Percentiles rank a stretch among this genome's conserved stretches.
Evolutionary conservation across 2,113 vertebrate genomes (phyloP).

Genomic region (Ptyas mucosa): DNA sequence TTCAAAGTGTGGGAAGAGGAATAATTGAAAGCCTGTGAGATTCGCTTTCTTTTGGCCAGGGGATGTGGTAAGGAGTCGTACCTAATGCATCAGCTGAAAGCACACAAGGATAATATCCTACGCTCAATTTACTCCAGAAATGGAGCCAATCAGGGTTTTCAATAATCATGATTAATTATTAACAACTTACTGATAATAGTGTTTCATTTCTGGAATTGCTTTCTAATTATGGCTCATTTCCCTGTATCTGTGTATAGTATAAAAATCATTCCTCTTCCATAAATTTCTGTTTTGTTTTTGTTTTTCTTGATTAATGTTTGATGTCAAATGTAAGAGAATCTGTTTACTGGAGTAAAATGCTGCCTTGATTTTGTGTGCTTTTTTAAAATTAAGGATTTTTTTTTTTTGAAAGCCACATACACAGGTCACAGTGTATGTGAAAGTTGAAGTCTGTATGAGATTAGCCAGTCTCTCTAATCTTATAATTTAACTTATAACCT

Average conservation of each 20-base stretch:
- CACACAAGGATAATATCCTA: slow-evolving; percentile 20
- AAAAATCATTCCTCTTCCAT: slow-evolving; percentile 44
- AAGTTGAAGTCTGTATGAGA: neutral
- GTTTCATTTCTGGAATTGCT: slow-evolving; percentile 31
- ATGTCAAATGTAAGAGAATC: slow-evolving; percentile 47
- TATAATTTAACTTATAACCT: neutral
- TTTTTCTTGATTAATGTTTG: slow-evolving; percentile 19
- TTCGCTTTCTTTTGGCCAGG: neutral
- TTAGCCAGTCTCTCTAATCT: neutral
- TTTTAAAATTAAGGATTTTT: slow-evolving; percentile 19
- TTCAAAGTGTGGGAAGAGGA: neutral
- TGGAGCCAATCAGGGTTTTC: slow-evolving; percentile 47
- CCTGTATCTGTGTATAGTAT: slow-evolving; percentile 32
- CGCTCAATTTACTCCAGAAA: slow-evolving; percentile 19
- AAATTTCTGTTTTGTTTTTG: slow-evolving; percentile 41
- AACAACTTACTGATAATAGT: slow-evolving; percentile 50
- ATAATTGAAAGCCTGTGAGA: neutral
- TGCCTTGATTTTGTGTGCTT: neutral
- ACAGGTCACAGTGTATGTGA: neutral
- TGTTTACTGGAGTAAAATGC: slow-evolving; percentile 53
- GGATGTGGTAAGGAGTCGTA: neutral
- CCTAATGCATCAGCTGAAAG: slow-evolving; percentile 49
- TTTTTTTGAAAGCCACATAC: neutral
- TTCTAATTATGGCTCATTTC: slow-evolving; percentile 49
- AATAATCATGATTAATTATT: slow-evolving; percentile 54